These are phyloP conservation scores for Apostichopus californicus DNA, from an alignment of 35 echinoderm and acorn worm species.

Conservation along the genomic window DNA sequence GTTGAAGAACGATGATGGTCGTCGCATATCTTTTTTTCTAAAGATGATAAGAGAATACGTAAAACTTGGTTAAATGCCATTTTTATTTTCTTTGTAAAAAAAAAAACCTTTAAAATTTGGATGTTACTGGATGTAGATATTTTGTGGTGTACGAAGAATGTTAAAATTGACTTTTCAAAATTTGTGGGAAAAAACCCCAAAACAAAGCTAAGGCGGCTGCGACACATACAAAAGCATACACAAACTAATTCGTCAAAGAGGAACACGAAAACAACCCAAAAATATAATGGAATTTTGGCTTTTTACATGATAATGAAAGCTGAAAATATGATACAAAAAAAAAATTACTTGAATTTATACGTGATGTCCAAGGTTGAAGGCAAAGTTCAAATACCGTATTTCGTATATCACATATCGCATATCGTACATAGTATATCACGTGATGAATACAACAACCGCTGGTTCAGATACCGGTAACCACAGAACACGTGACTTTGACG, in stretches of 20 bases:
- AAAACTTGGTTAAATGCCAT: slow-evolving; percentile 36
- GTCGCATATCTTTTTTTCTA: background rate
- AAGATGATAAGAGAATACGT: slow-evolving; percentile 37
- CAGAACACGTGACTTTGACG: no score
- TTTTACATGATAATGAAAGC: slow-evolving; percentile 27
- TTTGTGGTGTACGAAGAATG: slow-evolving; percentile 37
- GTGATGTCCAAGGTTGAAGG: no score
- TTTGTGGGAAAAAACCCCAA: background rate
- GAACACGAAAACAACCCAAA: background rate
- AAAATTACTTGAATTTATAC: no score
- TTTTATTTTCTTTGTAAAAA: slow-evolving; percentile 48
- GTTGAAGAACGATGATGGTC: background rate
- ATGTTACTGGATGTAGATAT: slow-evolving; percentile 59
- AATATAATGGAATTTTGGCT: background rate
- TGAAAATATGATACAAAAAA: background rate
- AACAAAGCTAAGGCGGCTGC: background rate
- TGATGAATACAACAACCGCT: background rate
- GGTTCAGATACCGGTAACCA: no score
- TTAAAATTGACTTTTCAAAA: background rate
- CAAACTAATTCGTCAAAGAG: background rate
- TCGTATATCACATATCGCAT: no score
- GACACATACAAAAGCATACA: slow-evolving; percentile 6
- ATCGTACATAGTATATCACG: no score
- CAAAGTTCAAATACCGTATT: no score
- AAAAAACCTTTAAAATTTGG: slow-evolving; percentile 22